phyloP scores from a whole-genome alignment of 1,140 invertebrate genomes.

The Diuraphis noxia region DNA sequence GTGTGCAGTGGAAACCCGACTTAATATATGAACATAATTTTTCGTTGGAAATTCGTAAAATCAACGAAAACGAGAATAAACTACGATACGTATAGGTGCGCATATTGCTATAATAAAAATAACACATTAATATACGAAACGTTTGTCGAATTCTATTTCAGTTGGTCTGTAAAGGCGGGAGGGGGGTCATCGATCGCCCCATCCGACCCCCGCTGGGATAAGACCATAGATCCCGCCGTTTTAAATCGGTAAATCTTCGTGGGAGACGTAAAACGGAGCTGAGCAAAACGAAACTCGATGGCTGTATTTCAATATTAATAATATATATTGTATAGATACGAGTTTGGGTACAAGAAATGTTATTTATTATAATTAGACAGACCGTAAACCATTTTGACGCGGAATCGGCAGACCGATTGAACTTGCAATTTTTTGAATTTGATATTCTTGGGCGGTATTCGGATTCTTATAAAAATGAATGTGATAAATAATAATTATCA shows the following conservation, averaged over 20 bases:
- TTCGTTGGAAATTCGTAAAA: not conserved
- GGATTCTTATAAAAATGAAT: not conserved
- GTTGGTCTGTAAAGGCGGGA: not conserved
- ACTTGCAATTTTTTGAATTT: not conserved
- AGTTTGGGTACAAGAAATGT: not conserved
- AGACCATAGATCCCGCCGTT: not conserved
- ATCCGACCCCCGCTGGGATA: not conserved
- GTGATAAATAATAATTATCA: not conserved
- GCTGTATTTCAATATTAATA: not conserved
- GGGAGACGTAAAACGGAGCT: not conserved
- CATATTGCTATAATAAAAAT: not conserved
- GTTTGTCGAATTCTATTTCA: not conserved
- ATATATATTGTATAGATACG: not conserved
- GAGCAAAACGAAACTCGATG: not conserved
- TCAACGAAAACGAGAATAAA: not conserved
- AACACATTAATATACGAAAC: not conserved
- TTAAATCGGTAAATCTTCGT: constrained; percentile 9
- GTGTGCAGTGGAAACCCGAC: no score
- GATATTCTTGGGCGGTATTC: not conserved
- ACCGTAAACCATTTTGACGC: not conserved
- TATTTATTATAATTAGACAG: not conserved
- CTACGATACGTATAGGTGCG: not conserved
- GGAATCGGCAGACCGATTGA: not conserved
- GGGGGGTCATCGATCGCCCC: not conserved
- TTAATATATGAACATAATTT: no score